A percentile compares a stretch with the other conserved stretches of the same genome.
Evolutionary conservation across 2,113 vertebrate genomes (phyloP).

Genomic region (Phylloscopus trochilus): DNA sequence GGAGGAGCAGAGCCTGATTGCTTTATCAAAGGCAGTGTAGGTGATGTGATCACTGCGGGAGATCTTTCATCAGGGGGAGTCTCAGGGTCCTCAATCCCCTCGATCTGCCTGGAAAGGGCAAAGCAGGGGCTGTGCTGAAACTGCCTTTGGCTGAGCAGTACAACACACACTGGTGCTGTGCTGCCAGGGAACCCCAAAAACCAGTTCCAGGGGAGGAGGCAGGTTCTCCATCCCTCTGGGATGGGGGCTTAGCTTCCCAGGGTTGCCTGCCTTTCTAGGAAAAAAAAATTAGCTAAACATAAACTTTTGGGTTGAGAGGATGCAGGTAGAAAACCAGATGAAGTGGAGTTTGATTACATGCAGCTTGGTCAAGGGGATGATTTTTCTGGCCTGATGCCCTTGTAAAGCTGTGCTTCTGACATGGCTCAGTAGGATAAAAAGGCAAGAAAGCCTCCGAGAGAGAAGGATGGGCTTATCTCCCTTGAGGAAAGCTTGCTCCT

Average conservation of each 20-base stretch:
- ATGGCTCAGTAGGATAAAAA: neutral
- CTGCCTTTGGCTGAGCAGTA: neutral
- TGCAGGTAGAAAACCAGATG: neutral
- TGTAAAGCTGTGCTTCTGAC: neutral
- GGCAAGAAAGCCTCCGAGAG: neutral
- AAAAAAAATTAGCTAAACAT: neutral
- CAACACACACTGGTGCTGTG: rapidly evolving
- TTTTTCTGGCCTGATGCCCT: neutral
- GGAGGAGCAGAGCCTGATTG: neutral
- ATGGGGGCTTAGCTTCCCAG: neutral
- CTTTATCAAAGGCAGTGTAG: neutral
- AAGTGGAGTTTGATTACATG: neutral
- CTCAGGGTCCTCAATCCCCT: neutral
- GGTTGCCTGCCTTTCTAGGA: neutral
- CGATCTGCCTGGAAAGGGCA: neutral
- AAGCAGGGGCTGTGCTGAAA: neutral
- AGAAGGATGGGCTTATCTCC: neutral
- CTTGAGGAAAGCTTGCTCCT: neutral
- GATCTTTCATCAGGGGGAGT: neutral
- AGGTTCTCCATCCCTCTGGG: neutral
- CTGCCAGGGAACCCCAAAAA: neutral
- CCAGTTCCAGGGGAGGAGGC: neutral
- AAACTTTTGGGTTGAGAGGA: neutral
- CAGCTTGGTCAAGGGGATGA: neutral
- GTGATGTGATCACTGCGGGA: neutral